phyloP scores from a whole-genome alignment of 1,140 invertebrate genomes.

The Megathymus violae region DNA sequence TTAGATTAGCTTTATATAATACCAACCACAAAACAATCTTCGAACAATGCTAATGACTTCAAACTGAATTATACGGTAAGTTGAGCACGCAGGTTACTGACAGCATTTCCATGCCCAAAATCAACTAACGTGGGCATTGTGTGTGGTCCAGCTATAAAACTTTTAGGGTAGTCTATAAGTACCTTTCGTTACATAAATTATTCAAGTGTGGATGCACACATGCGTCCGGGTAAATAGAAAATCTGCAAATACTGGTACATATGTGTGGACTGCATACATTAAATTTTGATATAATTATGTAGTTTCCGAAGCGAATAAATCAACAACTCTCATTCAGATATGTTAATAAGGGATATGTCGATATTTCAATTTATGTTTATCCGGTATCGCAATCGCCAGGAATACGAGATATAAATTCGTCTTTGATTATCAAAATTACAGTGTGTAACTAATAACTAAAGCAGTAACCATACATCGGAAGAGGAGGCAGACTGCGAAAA shows the following conservation, averaged over 20 bases:
- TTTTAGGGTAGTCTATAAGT: slow-evolving; percentile 4
- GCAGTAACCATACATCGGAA: slow-evolving; percentile 12
- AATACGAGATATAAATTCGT: slow-evolving; percentile 23
- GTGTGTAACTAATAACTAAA: not conserved
- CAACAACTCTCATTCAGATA: not conserved
- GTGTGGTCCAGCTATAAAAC: slow-evolving; percentile 2
- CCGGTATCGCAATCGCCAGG: slow-evolving; percentile 25
- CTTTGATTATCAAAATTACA: slow-evolving; percentile 17
- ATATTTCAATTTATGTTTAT: not conserved
- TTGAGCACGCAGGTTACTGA: not conserved
- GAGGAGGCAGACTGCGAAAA: slow-evolving; percentile 12
- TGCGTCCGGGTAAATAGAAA: slow-evolving; percentile 33
- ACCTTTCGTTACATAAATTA: slow-evolving; percentile 12
- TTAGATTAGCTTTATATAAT: too few species aligned
- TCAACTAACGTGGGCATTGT: not conserved
- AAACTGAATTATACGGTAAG: not conserved
- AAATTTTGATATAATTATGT: slow-evolving; percentile 8
- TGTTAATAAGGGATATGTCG: slow-evolving; percentile 8
- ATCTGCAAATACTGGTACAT: slow-evolving; percentile 4
- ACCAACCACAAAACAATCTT: not conserved
- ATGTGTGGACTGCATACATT: not conserved
- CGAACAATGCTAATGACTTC: not conserved
- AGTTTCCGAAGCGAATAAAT: slow-evolving; percentile 24
- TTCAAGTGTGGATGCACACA: slow-evolving; percentile 22
- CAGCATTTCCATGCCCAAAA: not conserved